Percentiles rank a stretch among this genome's conserved stretches.
Conservation (phyloP, 2,888 invertebrate genomes). For the Drosophila gaucha region DNA sequence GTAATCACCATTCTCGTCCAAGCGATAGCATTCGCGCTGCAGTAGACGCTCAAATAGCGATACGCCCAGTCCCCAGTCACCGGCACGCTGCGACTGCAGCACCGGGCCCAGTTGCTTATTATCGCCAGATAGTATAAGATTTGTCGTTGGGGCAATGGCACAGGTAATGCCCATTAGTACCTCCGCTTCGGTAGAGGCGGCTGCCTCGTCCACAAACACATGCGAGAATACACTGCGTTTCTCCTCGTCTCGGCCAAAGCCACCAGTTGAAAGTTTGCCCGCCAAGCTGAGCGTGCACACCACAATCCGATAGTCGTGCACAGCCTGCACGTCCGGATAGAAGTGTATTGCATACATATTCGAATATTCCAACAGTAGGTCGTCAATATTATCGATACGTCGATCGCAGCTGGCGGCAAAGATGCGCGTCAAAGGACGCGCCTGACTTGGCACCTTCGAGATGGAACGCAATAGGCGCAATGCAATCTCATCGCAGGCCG, state of each 20-base stretch:
- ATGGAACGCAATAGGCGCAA: conserved; percentile 84
- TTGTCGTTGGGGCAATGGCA: conserved; percentile 81
- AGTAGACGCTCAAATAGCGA: conserved; percentile 90
- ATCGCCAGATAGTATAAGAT: conserved; percentile 90
- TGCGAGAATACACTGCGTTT: conserved; percentile 86
- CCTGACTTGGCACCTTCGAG: conserved; percentile 36
- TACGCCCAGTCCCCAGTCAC: conserved; percentile 67
- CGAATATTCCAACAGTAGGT: conserved; percentile 84
- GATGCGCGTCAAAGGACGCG: conserved; percentile 84
- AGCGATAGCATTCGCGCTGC: conserved; percentile 84
- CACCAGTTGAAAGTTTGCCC: conserved; percentile 85
- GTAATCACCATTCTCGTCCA: conserved; percentile 69
- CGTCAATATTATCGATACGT: conserved; percentile 82
- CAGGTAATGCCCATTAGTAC: conserved; percentile 86
- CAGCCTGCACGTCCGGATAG: conserved; percentile 85
- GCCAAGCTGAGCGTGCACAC: conserved; percentile 88
- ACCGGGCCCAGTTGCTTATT: conserved; percentile 90
- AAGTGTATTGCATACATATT: conserved; percentile 83
- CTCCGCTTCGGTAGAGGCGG: conserved; percentile 90
- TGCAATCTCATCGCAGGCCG: conserved; percentile 89
- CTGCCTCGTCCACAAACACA: conserved; percentile 91
- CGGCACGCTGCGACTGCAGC: conserved; percentile 83
- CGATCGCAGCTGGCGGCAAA: conserved; percentile 83
- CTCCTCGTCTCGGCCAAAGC: conserved; percentile 56
- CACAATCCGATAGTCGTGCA: conserved; percentile 87